phyloP scores from a whole-genome alignment of 2,888 invertebrate species.

The Nomada ferruginata region DNA sequence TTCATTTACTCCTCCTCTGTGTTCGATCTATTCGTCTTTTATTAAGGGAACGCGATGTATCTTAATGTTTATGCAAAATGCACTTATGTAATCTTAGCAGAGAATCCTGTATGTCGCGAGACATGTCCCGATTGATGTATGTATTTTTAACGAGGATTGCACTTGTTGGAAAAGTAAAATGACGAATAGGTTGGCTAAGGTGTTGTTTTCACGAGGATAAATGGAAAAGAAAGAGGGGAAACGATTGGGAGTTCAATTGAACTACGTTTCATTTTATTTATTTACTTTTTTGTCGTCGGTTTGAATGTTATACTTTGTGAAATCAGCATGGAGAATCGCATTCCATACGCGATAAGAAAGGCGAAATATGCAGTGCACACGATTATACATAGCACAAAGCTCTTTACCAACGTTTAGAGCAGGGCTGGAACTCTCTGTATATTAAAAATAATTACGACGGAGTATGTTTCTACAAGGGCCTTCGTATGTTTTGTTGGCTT shows the following conservation, averaged over 20 bases:
- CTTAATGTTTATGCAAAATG: background rate
- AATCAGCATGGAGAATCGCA: constrained; percentile 76
- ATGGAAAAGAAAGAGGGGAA: background rate
- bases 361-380: constrained; percentile 79
- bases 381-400: constrained; percentile 83
- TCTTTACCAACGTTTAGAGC: constrained; percentile 75
- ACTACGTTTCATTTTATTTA: constrained; percentile 21
- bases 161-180: constrained; percentile 2
- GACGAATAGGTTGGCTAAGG: background rate
- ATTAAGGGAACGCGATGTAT: background rate
- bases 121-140: background rate
- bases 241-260: background rate
- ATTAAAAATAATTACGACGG: constrained; percentile 74
- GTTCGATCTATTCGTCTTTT: background rate
- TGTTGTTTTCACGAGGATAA: background rate
- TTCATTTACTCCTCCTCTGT: background rate
- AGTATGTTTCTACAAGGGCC: constrained; percentile 70
- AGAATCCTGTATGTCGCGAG: background rate
- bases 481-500: constrained; percentile 64
- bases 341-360: constrained; percentile 75
- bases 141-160: background rate
- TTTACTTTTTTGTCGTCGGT: constrained; percentile 13
- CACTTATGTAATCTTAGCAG: background rate
- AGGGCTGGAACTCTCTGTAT: constrained; percentile 77
- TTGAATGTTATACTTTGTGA: constrained; percentile 5